Base-by-base conservation (phyloP, 2,797 vertebrate genomes). In the Helicolenus hilgendorfi region DNA sequence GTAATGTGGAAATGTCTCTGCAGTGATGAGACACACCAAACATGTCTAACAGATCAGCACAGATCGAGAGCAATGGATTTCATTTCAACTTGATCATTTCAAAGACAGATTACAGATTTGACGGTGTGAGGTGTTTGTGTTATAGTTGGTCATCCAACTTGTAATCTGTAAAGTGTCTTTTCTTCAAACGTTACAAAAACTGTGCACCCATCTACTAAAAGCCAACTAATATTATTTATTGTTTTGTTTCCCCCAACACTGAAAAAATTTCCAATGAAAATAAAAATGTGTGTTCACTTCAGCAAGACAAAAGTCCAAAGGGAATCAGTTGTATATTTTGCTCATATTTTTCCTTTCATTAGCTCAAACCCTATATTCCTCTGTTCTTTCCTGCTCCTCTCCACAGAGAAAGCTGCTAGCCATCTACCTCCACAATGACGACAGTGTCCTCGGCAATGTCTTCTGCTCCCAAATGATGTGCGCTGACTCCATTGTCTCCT, bases 391-490 rank as follows among this genome's bases (percentile, higher is more conserved):
- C 36, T 64, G 77, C 53, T 68, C 95, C 92, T 95, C 93, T 95
- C 62, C 96, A 69, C 98, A 99, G 99, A 99, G 99, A 97, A 99
- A 99, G 97, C 98, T 99, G 92, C 98, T 99, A 95, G 99, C 99
- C 96, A 98, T 99, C 98, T 99, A 99, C 98, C 99, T 99, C 98
- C 99, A 99, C 97, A 99, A 99, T 0, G 99, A 99, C 84, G 99
- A 99, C 97, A 99, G 99, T 85, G 99, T 99, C 92, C 98, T 99
- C 96, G 98, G 99, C 96, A 99, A 99, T 3, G 99, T 99, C 84
- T 99, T 99, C 97, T 99, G 99, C 97, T 99, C 99, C 89, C 99
- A 99, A 96, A 99, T 99, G 98, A 98, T 99, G 96, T 99, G 99
- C 91, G 99, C 99, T 53, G 99, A 99, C 89, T 99, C 99, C 92